Base-by-base conservation (phyloP, 2,113 vertebrate genomes). In the Bufo bufo region DNA sequence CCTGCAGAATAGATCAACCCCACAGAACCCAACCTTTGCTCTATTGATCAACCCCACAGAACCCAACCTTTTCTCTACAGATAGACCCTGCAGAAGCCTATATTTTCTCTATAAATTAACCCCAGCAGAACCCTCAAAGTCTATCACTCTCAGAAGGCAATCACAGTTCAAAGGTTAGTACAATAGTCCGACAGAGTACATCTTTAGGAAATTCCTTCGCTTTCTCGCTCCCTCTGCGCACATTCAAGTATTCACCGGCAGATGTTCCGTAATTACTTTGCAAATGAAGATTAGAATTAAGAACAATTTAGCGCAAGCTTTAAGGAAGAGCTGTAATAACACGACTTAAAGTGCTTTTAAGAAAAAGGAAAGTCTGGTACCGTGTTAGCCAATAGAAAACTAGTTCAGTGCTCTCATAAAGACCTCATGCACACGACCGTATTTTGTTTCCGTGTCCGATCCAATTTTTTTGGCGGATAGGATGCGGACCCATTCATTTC, bases 251-350 rank as follows among this genome's bases (percentile, higher is more conserved):
- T 49, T 47, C 19, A 13, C 45, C 80, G 47, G 58, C 80, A 82
- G 80, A 82, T 82, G 58, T 82, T 82, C 59, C 59, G n/a, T 61
- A 69, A 83, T 66, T 83, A 83, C 81, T 83, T 61, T 66, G 61
- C 61, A 83, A 83, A 83, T 83, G 66, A 66, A 66, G 81, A 69
- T 66, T 69, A 83, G 17, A 83, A 69, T 83, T 65, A 71, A 13
- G 63, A 52, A 66, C 82, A 84, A 83, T 71, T 81, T 81, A 81
- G 79, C 16, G 17, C 79, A 6, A 61, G 56, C 79, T 17, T 52
- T 33, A 3, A 71, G 12, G 47, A 50, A 52, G 63, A 47, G 82
- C 81, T 50, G 80, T 65, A 83, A 83, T 82, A 66, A 65, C 17
- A 49, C 3, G 20, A 82, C 81, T 47, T 63, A 50, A 82, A n/a